Conservation (phyloP, 1,140 invertebrate genomes). For the Episyrphus balteatus region DNA sequence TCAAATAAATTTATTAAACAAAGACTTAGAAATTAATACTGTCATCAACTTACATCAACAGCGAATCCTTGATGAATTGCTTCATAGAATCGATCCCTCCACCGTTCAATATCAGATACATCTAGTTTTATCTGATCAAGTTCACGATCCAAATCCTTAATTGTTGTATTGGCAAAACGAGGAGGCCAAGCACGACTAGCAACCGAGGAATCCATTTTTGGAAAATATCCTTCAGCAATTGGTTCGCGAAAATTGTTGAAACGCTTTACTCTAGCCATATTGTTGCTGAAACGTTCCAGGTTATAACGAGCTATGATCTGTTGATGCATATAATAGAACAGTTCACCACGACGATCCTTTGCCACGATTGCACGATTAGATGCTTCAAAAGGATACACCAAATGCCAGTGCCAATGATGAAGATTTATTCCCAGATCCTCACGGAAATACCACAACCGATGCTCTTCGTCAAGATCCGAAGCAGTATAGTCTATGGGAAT, state of each 20-base stretch:
- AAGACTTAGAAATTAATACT: neutral
- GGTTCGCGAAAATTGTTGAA: constrained; percentile 49
- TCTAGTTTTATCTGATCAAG: constrained; percentile 55
- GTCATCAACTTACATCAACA: constrained; percentile 36
- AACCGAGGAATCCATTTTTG: constrained; percentile 56
- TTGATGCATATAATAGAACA: constrained; percentile 72
- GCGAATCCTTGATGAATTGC: constrained; percentile 60
- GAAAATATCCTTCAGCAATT: constrained; percentile 59
- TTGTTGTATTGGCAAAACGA: constrained; percentile 44
- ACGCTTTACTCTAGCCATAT: constrained; percentile 43
- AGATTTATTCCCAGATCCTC: constrained; percentile 63
- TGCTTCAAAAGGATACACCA: constrained; percentile 57
- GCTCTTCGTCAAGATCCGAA: constrained; percentile 58
- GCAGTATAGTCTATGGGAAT: constrained; percentile 65
- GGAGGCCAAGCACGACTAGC: constrained; percentile 52
- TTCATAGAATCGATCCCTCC: constrained; percentile 61
- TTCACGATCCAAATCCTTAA: constrained; percentile 54
- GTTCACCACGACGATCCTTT: constrained; percentile 60
- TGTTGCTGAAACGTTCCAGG: constrained; percentile 54
- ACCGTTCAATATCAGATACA: constrained; percentile 57
- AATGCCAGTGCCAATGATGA: constrained; percentile 82
- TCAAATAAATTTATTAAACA: neutral
- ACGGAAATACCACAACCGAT: constrained; percentile 56
- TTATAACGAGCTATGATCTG: constrained; percentile 59
- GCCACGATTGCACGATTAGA: constrained; percentile 45